phyloP scores from a whole-genome alignment of 2,888 invertebrate species.

The Lingula anatina region DNA sequence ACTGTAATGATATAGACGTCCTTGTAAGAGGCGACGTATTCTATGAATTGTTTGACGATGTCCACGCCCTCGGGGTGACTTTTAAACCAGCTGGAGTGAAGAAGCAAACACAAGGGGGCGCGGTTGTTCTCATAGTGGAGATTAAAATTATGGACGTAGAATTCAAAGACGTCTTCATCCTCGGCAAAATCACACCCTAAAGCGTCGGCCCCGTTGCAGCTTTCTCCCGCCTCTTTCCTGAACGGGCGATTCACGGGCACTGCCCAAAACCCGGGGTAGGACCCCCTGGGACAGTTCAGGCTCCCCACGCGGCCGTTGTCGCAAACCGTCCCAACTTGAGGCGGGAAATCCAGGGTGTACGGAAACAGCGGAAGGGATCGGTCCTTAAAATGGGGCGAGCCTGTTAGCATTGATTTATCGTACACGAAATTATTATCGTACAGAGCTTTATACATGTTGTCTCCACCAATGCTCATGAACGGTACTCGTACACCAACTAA shows the following conservation, averaged over 20 bases:
- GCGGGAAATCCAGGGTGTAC: slow-evolving; percentile 74
- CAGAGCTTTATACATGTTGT: slow-evolving; percentile 87
- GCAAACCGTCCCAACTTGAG: slow-evolving; percentile 14
- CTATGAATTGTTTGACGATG: slow-evolving; percentile 21
- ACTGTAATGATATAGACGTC: slow-evolving; percentile 27
- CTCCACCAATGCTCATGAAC: slow-evolving; percentile 79
- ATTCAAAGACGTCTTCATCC: slow-evolving; percentile 42
- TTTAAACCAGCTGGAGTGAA: slow-evolving; percentile 79
- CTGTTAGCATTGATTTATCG: slow-evolving; percentile 80
- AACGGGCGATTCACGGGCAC: slow-evolving; percentile 20
- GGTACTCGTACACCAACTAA: slow-evolving; percentile 87
- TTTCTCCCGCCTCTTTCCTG: slow-evolving; percentile 24
- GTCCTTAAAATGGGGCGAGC: slow-evolving; percentile 79
- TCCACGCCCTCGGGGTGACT: slow-evolving; percentile 54
- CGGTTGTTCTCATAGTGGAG: slow-evolving; percentile 61
- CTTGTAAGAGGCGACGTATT: slow-evolving; percentile 19
- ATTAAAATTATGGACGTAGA: slow-evolving; percentile 70
- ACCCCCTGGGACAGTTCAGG: slow-evolving; percentile 15
- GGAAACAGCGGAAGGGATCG: slow-evolving; percentile 96
- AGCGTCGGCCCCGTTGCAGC: slow-evolving; percentile 31
- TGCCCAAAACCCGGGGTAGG: slow-evolving; percentile 24
- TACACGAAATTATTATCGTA: slow-evolving; percentile 89
- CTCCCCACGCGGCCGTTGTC: too few species aligned
- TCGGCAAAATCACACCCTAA: slow-evolving; percentile 19
- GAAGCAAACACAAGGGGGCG: slow-evolving; percentile 76